Percentiles rank a stretch among this genome's conserved stretches.
phyloP scores from a whole-genome alignment of 1,140 invertebrate genomes.

The Diuraphis noxia region DNA sequence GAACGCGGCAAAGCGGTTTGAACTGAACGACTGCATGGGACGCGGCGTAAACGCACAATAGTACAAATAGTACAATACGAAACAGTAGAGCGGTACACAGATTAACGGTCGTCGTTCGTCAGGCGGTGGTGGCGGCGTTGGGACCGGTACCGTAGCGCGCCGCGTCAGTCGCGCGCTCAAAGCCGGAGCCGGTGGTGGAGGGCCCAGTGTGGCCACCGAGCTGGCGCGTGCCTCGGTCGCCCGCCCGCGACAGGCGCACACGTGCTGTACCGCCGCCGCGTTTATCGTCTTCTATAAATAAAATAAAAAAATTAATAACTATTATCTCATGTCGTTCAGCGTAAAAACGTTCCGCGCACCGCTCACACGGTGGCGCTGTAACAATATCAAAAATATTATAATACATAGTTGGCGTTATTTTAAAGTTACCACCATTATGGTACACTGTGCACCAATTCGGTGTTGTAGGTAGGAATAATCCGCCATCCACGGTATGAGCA shows the following conservation, averaged over 20 bases:
- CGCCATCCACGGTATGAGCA: neutral
- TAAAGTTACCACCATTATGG: neutral
- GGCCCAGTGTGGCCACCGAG: slow-evolving; percentile 33
- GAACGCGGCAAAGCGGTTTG: neutral
- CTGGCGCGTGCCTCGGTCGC: neutral
- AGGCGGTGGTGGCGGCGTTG: neutral
- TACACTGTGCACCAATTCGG: neutral
- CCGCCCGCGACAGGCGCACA: neutral
- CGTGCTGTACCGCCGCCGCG: slow-evolving; percentile 1
- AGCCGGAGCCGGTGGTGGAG: neutral
- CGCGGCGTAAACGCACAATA: neutral
- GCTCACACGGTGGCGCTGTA: neutral
- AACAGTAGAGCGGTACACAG: neutral
- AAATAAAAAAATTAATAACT: neutral
- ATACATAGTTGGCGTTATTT: neutral
- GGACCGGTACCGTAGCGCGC: slow-evolving; percentile 34
- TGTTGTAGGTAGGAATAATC: neutral
- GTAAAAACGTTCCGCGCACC: neutral
- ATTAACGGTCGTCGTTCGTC: neutral
- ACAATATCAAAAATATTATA: neutral
- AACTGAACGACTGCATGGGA: neutral
- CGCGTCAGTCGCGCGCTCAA: neutral
- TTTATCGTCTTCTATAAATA: neutral
- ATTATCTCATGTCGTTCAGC: neutral
- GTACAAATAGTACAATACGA: neutral